Base-by-base conservation (phyloP, 1,140 invertebrate genomes). In the Neomicropteryx cornuta region DNA sequence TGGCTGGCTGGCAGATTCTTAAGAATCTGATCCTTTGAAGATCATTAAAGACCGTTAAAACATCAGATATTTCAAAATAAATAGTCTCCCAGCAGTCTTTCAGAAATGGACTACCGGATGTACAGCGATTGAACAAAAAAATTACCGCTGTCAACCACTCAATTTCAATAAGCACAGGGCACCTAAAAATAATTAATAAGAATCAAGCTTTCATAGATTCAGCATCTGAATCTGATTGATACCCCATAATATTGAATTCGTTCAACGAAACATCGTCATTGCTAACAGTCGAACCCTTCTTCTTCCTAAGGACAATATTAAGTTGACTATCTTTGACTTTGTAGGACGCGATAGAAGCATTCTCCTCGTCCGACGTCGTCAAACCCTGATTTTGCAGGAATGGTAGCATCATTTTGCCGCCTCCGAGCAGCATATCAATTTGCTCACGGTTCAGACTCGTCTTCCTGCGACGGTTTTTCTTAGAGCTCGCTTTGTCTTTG, bases 381-480 rank as follows among this genome's bases (percentile, higher is more conserved):
- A 72, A 58, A 42, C 70, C 59, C 22, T 58, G 59, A 40, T 63
- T 62, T 41, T 61, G 55, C 5, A 63, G 43, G 38, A 63, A 72
- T 2, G 72, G 72, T 11, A 75, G 46, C 3, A 76, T 50, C 13
- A 71, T 59, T 18, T 70, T 67, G 2, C 67, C 68, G 45, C 71
- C 72, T 41, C 65, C 69, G 1, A 65, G 57, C n/a, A 72, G 42
- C 16, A 72, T 50, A 24, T 67, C 58, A 18, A 76, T 60, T 28
- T 72, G 56, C 43, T 69, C 66, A 0, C 65, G 61, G 45, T 71
- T 71, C 3, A 76, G 46, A 6, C 71, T 73, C 19, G 56, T 70
- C 52, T 65, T 74, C 0, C 65, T 75, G 3, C 62, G 58, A 23
- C 77, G 61, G 33, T 77, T 57, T 38, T 75, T 73, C 56, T 75